These are phyloP conservation scores for Sphinx pinastri DNA, from an alignment of 2,888 invertebrate genomes.

Conservation along the genomic window DNA sequence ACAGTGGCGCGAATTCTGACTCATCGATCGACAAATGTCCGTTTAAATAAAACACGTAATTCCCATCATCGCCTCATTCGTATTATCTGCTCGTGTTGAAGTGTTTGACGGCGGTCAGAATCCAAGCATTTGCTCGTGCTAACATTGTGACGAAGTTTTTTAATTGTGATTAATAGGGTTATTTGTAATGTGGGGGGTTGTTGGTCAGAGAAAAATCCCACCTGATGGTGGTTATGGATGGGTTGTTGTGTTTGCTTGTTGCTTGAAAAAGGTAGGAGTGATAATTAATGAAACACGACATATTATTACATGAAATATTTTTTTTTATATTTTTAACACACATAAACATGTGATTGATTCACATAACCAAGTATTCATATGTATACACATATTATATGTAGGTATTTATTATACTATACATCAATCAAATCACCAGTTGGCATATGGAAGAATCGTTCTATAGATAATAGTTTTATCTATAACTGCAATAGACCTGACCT, in stretches of 20 bases:
- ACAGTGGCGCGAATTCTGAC: neutral
- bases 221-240: slow-evolving; percentile 89
- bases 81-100: neutral
- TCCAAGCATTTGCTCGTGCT: neutral
- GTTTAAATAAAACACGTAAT: neutral
- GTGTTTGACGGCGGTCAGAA: neutral
- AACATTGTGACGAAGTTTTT: neutral
- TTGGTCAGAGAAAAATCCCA: slow-evolving; percentile 48
- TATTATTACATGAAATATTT: too few species aligned
- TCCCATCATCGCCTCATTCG: neutral
- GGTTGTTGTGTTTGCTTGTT: slow-evolving; percentile 85
- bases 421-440: neutral
- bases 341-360: too few species aligned
- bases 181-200: neutral
- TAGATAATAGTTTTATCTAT: neutral
- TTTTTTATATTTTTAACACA: too few species aligned
- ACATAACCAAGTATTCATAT: too few species aligned
- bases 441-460: neutral
- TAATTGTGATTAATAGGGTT: neutral
- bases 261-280: slow-evolving; percentile 85
- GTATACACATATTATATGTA: neutral
- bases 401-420: neutral
- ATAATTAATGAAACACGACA: neutral
- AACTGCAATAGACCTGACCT: too few species aligned
- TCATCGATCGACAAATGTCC: neutral